Conservation (phyloP, 2,888 invertebrate species). For the Lasiommata megera region DNA sequence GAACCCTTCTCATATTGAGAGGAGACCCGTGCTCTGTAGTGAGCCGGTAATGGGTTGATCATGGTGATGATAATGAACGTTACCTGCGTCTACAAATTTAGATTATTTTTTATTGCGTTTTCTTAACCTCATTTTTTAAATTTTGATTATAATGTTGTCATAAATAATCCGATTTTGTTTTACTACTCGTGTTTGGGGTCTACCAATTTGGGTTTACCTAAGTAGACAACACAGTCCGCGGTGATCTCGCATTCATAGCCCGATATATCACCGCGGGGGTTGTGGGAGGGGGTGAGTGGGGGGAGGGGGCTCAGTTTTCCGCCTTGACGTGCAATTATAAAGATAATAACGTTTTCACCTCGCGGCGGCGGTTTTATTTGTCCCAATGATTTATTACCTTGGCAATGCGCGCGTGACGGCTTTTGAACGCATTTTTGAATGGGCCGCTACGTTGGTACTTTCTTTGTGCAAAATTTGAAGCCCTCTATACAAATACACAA, state of each 20-base stretch:
- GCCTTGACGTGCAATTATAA: constrained; percentile 80
- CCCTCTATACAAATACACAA: too few species aligned
- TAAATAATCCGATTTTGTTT: too few species aligned
- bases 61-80: too few species aligned
- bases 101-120: too few species aligned
- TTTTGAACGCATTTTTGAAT: constrained; percentile 21
- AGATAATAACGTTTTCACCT: constrained; percentile 81
- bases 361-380: constrained; percentile 75
- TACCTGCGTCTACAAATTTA: too few species aligned
- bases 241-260: constrained; percentile 76
- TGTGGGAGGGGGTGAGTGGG: constrained; percentile 47
- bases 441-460: background rate
- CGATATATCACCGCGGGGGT: constrained; percentile 70
- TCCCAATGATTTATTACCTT: constrained; percentile 74
- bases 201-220: constrained; percentile 72
- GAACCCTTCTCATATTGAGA: too few species aligned
- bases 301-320: constrained; percentile 51
- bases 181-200: too few species aligned
- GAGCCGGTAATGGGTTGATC: too few species aligned
- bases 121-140: too few species aligned
- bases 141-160: too few species aligned
- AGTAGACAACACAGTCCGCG: constrained; percentile 65
- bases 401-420: constrained; percentile 38
- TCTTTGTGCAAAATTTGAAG: too few species aligned
- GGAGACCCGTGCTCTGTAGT: too few species aligned